Evolutionary conservation across 2,797 vertebrate species (phyloP).

Genomic region (Rhincodon typus): DNA sequence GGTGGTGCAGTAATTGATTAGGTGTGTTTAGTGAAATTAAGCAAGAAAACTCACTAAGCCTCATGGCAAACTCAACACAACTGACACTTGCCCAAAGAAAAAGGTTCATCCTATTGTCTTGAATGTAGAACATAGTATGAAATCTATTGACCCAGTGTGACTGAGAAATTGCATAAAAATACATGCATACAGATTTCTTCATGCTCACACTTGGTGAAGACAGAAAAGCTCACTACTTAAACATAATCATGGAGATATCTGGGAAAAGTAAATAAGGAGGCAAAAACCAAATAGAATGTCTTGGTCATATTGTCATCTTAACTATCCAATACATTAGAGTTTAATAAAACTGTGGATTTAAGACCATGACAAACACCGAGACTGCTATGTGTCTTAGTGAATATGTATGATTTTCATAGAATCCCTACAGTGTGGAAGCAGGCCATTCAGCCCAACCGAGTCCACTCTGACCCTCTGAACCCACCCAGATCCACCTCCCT

Average conservation of each 20-base stretch:
- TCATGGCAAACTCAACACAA: no score
- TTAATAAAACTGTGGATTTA: background rate
- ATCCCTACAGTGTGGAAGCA: no score
- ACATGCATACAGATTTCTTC: background rate
- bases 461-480: no score
- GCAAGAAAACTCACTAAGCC: no score
- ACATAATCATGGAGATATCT: background rate
- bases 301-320: background rate
- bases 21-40: no score
- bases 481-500: no score
- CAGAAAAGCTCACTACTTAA: background rate
- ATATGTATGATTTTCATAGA: no score
- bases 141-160: background rate
- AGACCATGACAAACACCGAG: background rate
- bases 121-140: background rate
- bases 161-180: background rate
- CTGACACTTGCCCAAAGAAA: no score
- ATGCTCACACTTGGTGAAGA: background rate
- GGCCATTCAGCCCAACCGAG: no score
- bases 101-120: background rate
- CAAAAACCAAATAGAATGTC: background rate
- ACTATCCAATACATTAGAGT: background rate
- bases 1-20: no score
- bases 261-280: background rate
- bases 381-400: no score